phyloP scores from a whole-genome alignment of 1,140 invertebrate species.

The Trigoniulus corallinus region DNA sequence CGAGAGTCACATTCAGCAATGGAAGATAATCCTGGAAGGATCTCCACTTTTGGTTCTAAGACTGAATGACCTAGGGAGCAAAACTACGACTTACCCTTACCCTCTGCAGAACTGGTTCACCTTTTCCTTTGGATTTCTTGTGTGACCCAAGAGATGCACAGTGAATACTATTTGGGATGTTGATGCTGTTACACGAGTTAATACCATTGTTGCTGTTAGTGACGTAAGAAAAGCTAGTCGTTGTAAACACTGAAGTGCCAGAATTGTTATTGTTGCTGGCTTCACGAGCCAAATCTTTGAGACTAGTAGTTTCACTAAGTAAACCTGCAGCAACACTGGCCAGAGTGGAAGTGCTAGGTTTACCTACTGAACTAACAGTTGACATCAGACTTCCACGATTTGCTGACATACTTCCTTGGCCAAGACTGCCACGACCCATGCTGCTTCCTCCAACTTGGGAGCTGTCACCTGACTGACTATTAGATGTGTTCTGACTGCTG shows the following conservation, averaged over 20 bases:
- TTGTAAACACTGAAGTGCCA: neutral
- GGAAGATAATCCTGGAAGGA: too few species aligned
- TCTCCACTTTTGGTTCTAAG: too few species aligned
- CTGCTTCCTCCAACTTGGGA: conserved; percentile 29
- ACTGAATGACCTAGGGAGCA: too few species aligned
- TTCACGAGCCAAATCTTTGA: neutral
- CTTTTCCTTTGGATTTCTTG: too few species aligned
- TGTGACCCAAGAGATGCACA: too few species aligned
- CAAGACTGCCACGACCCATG: conserved; percentile 20
- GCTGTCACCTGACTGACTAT: conserved; percentile 36
- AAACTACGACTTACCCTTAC: too few species aligned
- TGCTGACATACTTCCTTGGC: conserved; percentile 29
- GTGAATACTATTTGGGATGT: too few species aligned
- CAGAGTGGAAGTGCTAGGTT: conserved; percentile 61
- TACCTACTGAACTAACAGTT: conserved; percentile 44
- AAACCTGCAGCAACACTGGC: conserved; percentile 47
- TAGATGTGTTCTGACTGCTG: conserved; percentile 31
- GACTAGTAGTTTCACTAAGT: neutral
- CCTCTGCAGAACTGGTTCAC: too few species aligned
- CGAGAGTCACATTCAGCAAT: too few species aligned
- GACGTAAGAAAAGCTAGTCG: neutral
- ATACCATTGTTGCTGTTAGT: too few species aligned
- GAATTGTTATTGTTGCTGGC: neutral
- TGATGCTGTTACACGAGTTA: too few species aligned
- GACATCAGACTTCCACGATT: conserved; percentile 53